Evolutionary conservation across 2,113 vertebrate species (phyloP).

Genomic region (Coptodon bakossiorum): DNA sequence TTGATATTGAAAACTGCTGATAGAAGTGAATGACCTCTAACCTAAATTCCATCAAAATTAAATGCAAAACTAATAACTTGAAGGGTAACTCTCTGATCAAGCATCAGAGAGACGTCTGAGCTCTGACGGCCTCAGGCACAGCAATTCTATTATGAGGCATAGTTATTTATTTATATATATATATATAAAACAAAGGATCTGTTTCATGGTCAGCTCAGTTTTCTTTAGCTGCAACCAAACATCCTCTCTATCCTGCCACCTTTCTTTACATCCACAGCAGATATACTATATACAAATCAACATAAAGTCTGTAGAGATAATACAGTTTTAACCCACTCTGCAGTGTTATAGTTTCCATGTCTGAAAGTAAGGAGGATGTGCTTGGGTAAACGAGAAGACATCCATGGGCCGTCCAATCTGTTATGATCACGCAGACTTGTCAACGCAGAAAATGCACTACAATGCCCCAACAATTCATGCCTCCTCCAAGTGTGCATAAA

Average conservation of each 20-base stretch:
- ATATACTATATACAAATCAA: not conserved
- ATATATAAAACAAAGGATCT: not conserved
- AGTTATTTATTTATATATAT: not conserved
- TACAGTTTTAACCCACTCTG: not conserved
- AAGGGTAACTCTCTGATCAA: not conserved
- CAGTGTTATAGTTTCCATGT: not conserved
- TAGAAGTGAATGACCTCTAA: not conserved
- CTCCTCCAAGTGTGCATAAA: not conserved
- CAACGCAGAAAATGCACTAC: not conserved
- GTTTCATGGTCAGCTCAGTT: not conserved
- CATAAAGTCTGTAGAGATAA: not conserved
- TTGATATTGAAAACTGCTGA: not conserved
- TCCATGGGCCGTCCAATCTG: not conserved
- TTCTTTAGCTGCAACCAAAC: not conserved
- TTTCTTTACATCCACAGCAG: not conserved
- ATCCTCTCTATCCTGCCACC: not conserved
- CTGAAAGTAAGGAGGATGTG: not conserved
- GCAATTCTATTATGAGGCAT: not conserved
- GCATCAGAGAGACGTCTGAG: not conserved
- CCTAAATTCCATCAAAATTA: not conserved
- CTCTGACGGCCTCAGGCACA: not conserved
- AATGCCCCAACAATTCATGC: not conserved
- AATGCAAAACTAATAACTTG: not conserved
- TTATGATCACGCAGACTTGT: not conserved
- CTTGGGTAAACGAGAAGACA: not conserved